Conservation (phyloP, 23 tunicate species). For the Styela plicata region DNA sequence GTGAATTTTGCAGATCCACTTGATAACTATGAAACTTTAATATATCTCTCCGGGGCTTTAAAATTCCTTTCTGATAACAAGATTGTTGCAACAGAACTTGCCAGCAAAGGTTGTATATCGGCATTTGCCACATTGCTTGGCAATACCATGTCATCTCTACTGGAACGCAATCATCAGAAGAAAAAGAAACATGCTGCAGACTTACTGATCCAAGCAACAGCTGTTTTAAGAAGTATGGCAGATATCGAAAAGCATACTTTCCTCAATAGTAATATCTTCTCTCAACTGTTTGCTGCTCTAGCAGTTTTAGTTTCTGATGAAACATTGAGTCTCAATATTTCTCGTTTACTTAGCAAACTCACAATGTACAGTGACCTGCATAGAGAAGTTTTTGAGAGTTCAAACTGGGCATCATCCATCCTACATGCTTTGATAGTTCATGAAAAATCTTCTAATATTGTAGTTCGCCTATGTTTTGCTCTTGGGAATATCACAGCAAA, state of each 20-base stretch:
- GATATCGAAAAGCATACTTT: conserved; percentile 50
- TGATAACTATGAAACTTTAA: conserved; percentile 76
- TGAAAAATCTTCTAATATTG: conserved; percentile 32
- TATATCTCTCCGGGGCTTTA: conserved; percentile 64
- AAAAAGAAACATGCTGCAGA: conserved; percentile 50
- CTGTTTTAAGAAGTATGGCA: conserved; percentile 56
- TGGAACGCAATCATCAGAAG: conserved; percentile 25
- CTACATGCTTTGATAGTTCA: conserved; percentile 14
- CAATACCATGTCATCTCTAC: conserved; percentile 15
- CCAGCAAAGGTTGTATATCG: not conserved
- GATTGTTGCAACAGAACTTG: conserved; percentile 32
- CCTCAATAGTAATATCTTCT: not conserved
- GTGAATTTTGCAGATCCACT: not conserved
- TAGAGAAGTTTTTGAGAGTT: not conserved
- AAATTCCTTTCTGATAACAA: conserved; percentile 71
- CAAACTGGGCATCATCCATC: conserved; percentile 42
- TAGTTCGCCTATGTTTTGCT: conserved; percentile 57
- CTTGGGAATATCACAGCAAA: conserved; percentile 68
- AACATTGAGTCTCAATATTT: conserved; percentile 48
- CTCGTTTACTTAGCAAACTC: conserved; percentile 75
- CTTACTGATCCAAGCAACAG: conserved; percentile 53
- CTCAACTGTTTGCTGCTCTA: conserved; percentile 25
- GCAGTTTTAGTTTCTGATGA: conserved; percentile 39
- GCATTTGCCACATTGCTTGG: conserved; percentile 26
- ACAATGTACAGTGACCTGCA: conserved; percentile 44